A percentile compares a stretch with the other conserved stretches of the same genome.
Evolutionary conservation across 1,140 invertebrate genomes (phyloP).

Genomic region (Pogonognathellus flavescens): DNA sequence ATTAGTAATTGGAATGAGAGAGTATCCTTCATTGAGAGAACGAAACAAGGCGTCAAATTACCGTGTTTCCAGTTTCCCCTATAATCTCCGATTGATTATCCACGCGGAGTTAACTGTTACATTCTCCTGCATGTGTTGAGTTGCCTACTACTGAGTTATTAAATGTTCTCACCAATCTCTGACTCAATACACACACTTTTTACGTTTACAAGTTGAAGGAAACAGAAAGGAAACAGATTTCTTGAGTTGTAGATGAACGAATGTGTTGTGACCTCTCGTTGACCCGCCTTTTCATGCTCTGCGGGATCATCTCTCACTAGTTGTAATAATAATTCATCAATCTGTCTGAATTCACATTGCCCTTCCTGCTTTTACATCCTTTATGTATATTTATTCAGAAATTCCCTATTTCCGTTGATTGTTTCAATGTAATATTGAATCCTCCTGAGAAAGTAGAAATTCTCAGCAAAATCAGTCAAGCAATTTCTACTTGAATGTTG

Average conservation of each 20-base stretch:
- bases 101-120: not conserved
- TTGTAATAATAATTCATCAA: not conserved
- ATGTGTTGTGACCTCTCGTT: conserved; percentile 8
- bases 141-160: not conserved
- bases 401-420: not conserved
- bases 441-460: not conserved
- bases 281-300: not conserved
- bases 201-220: not conserved
- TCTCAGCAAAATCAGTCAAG: no score
- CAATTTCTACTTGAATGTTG: no score
- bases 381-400: not conserved
- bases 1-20: not conserved
- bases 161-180: not conserved
- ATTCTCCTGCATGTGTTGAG: not conserved
- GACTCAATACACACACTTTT: no score
- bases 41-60: conserved; percentile 54
- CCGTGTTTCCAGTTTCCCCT: conserved; percentile 53
- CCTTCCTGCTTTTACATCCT: not conserved
- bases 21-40: conserved; percentile 40
- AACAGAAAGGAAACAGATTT: not conserved
- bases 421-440: not conserved
- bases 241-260: not conserved
- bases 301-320: no score
- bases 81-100: conserved; percentile 40
- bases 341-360: not conserved